Evolutionary conservation across 2,113 vertebrate species (phyloP).

Genomic region (Rhabdomys dilectus): DNA sequence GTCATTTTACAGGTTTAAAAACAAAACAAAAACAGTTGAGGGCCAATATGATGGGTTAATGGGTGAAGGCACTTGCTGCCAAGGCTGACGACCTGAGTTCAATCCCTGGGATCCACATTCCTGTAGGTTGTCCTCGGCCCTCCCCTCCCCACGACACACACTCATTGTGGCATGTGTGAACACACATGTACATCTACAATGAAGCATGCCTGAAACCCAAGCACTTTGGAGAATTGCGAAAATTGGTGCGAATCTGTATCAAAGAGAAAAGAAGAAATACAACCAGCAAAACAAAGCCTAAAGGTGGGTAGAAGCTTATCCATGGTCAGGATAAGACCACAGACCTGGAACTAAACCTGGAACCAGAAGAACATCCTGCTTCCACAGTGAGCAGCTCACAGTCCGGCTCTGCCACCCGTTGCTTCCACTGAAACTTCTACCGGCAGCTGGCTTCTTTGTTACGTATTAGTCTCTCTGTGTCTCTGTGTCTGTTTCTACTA

Average conservation of each 20-base stretch:
- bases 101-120: neutral
- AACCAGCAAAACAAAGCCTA: neutral
- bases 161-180: neutral
- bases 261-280: neutral
- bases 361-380: neutral
- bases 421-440: neutral
- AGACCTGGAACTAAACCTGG: neutral
- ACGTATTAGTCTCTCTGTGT: neutral
- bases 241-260: neutral
- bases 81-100: neutral
- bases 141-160: too few species aligned
- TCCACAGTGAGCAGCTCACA: neutral
- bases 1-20: neutral
- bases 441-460: neutral
- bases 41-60: neutral
- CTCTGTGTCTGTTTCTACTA: neutral
- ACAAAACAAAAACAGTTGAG: neutral
- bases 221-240: neutral
- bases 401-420: neutral
- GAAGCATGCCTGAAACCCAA: neutral
- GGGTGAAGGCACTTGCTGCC: too few species aligned
- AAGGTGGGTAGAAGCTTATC: neutral
- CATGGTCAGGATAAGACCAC: neutral
- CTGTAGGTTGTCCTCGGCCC: neutral
- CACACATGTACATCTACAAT: neutral